Evolutionary conservation across 2,888 invertebrate genomes (phyloP), one percentile per base, ranked within the genome.

Genomic region (Camponotus fellah): DNA sequence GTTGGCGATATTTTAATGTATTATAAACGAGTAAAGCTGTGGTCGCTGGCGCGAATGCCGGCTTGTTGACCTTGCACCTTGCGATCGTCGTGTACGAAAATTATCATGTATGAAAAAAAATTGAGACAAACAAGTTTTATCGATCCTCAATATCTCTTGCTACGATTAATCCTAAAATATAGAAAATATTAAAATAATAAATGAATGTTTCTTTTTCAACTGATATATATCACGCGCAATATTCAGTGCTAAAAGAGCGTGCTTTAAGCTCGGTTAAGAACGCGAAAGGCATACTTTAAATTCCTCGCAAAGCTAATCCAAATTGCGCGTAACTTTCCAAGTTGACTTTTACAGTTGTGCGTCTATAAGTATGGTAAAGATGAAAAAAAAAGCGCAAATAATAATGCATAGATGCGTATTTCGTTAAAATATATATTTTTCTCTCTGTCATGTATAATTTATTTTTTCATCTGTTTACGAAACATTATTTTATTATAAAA

Each of bases 231-330:
- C 6, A 49, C 37, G 26, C 49, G 37, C 21, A 37, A 49, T 76
- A 37, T 76, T 34, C 49, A 46, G 14, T n/a, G 4, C 21, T 26
- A 5, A 14, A 46, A 17, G 17, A 49, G 34, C 21, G 10, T 46
- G 64, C 4, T 34, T 49, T 49, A 65, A 76, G 9, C 34, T 76
- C 10, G 75, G 10, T 49, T 37, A 17, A 26, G 10, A 65, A 65
- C 17, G 6, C 56, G n/a, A 56, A 40, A 37, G 34, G 10, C 77
- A 37, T 56, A 69, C 56, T 77, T 77, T 12, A 69, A 32, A 56
- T 77, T 69, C n/a, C 69, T 77, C 32, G 69, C n/a, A 32, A 56
- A 69, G 56, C 69, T 77, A 56, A 77, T 77, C 2, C 32, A 32
- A 77, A 14, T 65, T 53, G 5, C 32, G 40, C n/a, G 40, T 56